phyloP scores from a whole-genome alignment of 2,888 invertebrate genomes.

The Machimus rusticus region DNA sequence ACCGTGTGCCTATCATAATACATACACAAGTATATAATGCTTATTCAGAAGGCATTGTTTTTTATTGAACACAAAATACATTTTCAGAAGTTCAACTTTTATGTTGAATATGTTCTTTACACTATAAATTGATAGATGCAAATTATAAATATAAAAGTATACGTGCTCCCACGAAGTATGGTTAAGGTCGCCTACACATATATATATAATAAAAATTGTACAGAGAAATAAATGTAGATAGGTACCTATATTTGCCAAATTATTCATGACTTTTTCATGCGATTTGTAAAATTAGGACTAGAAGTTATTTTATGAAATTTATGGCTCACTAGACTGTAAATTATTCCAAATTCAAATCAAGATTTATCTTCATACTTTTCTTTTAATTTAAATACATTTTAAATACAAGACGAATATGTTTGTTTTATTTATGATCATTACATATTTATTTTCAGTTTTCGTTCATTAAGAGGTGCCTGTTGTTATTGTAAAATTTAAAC shows the following conservation, averaged over 20 bases:
- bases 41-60: too few relatives aligned
- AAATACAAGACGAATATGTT: background rate
- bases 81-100: too few relatives aligned
- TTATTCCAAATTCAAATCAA: background rate
- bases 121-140: background rate
- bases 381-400: background rate
- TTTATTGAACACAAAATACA: too few relatives aligned
- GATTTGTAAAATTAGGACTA: background rate
- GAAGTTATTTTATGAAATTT: background rate
- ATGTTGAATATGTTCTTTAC: background rate
- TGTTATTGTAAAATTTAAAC: too few relatives aligned
- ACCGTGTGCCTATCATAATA: too few relatives aligned
- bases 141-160: background rate
- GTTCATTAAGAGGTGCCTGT: too few relatives aligned
- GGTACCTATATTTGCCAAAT: background rate
- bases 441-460: background rate
- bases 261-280: constrained; percentile 19
- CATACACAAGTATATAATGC: too few relatives aligned
- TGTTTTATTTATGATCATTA: background rate
- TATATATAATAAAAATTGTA: background rate
- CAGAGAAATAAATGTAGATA: background rate
- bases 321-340: background rate
- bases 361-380: background rate
- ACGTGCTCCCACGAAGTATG: background rate
- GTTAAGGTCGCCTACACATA: background rate